A percentile compares a stretch with the other conserved stretches of the same genome.
Evolutionary conservation across 2,888 invertebrate genomes (phyloP).

Genomic region (Cactoblastis cactorum): DNA sequence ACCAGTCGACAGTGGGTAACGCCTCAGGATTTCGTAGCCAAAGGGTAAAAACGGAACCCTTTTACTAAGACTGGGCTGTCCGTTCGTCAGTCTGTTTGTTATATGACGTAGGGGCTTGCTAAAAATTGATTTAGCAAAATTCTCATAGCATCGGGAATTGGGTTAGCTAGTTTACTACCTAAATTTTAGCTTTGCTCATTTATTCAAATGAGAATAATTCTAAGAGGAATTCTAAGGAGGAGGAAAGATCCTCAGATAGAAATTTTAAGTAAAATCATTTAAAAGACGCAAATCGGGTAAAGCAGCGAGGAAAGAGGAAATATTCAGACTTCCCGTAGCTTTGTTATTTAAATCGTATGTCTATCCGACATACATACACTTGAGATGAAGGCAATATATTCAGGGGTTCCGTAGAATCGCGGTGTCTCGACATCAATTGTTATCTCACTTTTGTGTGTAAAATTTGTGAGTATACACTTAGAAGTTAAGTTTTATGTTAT

Average conservation of each 20-base stretch:
- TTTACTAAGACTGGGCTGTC: no score
- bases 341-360: constrained; percentile 9
- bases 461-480: constrained; percentile 6
- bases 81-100: no score
- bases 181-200: no score
- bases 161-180: no score
- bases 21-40: no score
- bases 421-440: neutral
- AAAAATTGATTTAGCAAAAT: no score
- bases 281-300: neutral
- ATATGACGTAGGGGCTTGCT: no score
- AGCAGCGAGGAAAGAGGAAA: neutral
- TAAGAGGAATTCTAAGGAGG: no score
- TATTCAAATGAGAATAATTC: neutral
- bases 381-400: constrained; percentile 8
- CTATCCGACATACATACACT: constrained; percentile 1
- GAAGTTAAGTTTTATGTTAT: no score
- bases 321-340: constrained; percentile 2
- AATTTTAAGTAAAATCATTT: neutral
- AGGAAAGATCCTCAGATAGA: neutral
- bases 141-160: no score
- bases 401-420: neutral
- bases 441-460: constrained; percentile 1
- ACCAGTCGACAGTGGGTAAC: no score
- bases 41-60: no score